Percentiles rank a stretch among this genome's conserved stretches.
Conservation (phyloP, 2,113 vertebrate genomes). For the Peromyscus californicus region DNA sequence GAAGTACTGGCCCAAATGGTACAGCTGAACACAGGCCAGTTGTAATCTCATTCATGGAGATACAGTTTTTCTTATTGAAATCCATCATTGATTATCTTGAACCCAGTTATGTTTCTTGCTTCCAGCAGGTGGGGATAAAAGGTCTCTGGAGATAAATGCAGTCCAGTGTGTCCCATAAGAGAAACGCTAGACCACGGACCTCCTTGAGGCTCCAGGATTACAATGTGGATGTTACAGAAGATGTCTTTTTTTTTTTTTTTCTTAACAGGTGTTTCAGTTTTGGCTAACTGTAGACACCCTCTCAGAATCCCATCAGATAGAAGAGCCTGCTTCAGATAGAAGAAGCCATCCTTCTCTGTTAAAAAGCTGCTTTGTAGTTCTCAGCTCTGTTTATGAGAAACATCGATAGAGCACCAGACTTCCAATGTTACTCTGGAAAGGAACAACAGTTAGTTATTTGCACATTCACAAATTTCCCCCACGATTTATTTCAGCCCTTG, state of each 20-base stretch:
- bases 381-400: slow-evolving; percentile 25
- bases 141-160: slow-evolving; percentile 36
- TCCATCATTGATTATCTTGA: slow-evolving; percentile 38
- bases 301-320: background rate
- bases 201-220: background rate
- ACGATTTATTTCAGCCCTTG: background rate
- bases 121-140: slow-evolving; percentile 78
- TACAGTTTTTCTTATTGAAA: slow-evolving; percentile 42
- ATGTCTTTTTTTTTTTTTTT: background rate
- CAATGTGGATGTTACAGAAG: background rate
- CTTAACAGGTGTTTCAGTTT: slow-evolving; percentile 17
- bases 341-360: background rate
- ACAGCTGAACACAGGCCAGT: slow-evolving; percentile 7
- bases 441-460: slow-evolving; percentile 35
- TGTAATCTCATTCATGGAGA: background rate
- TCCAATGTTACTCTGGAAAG: background rate
- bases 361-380: background rate
- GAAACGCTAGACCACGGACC: slow-evolving; percentile 19
- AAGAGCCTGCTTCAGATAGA: background rate
- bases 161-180: background rate
- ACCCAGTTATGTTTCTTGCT: slow-evolving; percentile 44
- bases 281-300: background rate
- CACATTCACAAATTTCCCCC: background rate
- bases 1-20: background rate
- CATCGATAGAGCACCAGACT: background rate